These are phyloP conservation scores for Ciconia stormi DNA, from an alignment of 2,113 vertebrate species.

Conservation along the genomic window DNA sequence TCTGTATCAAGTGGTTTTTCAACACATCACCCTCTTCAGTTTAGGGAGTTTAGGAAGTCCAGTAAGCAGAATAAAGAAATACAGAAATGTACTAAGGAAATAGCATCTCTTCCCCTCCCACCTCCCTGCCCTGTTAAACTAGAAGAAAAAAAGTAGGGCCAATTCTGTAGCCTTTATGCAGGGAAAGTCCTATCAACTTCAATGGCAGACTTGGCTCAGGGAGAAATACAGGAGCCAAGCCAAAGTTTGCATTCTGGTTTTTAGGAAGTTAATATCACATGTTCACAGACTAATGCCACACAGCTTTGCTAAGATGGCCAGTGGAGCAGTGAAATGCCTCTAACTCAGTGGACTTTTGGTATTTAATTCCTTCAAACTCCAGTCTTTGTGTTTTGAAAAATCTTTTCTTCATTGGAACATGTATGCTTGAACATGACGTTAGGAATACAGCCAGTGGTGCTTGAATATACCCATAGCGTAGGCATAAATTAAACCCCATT, in stretches of 20 bases:
- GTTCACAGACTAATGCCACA: neutral
- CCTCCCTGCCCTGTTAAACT: neutral
- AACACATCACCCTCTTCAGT: neutral
- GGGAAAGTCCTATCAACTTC: neutral
- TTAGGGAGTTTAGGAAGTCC: neutral
- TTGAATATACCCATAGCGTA: neutral
- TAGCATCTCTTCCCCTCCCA: neutral
- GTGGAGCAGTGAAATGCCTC: neutral
- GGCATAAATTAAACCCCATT: neutral
- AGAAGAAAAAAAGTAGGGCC: neutral
- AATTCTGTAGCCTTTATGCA: neutral
- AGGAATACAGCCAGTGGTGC: neutral
- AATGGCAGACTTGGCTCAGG: neutral
- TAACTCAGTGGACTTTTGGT: neutral
- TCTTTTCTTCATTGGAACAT: neutral
- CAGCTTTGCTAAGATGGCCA: neutral
- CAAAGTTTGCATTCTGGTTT: neutral
- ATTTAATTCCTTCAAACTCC: neutral
- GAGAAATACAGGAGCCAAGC: neutral
- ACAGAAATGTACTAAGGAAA: neutral
- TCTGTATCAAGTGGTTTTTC: neutral
- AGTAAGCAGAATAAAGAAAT: neutral
- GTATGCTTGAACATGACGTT: neutral
- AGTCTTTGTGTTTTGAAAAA: neutral
- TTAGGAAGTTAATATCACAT: neutral